A percentile compares a stretch with the other conserved stretches of the same genome.
These are phyloP conservation scores for Dendropsophus ebraccatus DNA, from an alignment of 2,113 vertebrate genomes.

Conservation along the genomic window DNA sequence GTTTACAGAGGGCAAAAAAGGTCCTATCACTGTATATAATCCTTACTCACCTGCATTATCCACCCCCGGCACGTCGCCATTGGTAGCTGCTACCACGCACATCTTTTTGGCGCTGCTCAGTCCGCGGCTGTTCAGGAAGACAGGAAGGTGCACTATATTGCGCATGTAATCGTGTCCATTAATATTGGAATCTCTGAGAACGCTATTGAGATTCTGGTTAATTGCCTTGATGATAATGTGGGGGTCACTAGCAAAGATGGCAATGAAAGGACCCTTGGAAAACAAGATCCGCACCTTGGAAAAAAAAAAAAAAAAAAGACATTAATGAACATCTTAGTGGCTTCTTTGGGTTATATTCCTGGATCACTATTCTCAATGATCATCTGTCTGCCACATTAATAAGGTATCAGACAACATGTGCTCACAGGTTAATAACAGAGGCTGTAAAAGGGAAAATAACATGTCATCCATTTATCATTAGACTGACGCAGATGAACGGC, in stretches of 20 bases:
- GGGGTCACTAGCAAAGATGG: slow-evolving; percentile 97
- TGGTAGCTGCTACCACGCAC: slow-evolving; percentile 78
- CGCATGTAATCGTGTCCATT: slow-evolving; percentile 99
- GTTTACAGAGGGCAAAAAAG: too few relatives aligned
- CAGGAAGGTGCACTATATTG: slow-evolving; percentile 95
- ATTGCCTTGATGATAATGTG: slow-evolving; percentile 99
- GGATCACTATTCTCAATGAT: neutral
- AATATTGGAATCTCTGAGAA: slow-evolving; percentile 97
- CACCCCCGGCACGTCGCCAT: slow-evolving; percentile 79
- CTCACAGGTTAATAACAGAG: neutral
- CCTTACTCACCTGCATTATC: slow-evolving; percentile 74
- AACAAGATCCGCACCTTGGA: slow-evolving; percentile 91
- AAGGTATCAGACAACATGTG: neutral
- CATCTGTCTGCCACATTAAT: neutral
- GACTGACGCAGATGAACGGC: slow-evolving; percentile 5
- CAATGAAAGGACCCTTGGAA: slow-evolving; percentile 97
- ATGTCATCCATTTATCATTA: slow-evolving; percentile 1
- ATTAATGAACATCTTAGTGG: neutral
- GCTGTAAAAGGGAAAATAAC: neutral
- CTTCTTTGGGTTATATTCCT: neutral
- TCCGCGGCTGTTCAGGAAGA: slow-evolving; percentile 96
- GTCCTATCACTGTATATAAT: neutral
- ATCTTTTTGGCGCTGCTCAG: slow-evolving; percentile 86
- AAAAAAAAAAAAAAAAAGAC: too few relatives aligned
- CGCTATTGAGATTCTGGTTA: slow-evolving; percentile 98